Base-by-base conservation (phyloP, 2,797 vertebrate genomes). In the Mallotus villosus region DNA sequence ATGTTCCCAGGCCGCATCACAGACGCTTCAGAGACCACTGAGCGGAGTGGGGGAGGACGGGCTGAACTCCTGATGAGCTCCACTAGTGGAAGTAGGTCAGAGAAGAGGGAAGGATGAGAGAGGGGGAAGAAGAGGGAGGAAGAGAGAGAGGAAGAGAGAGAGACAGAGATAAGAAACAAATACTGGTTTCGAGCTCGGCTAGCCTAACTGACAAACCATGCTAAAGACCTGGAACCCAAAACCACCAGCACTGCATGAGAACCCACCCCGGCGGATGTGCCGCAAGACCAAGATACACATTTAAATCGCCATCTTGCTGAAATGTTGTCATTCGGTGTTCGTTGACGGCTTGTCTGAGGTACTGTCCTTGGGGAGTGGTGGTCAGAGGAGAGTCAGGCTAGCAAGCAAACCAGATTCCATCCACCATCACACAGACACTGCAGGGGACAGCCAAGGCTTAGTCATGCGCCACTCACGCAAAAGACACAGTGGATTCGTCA, bases 71-170 rank as follows among this genome's bases (percentile, higher is more conserved):
- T 71, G 75, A 81, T 81, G 79, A 83, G 83, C 81, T 73, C 74
- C 76, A 72, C 55, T 80, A 70, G 61, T 64, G 67, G 73, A 90
- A 88, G 74, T 84, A 82, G 87, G 87, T 83, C 87, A 87, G n/a
- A 24, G 34, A 72, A 22, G n/a, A 22, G 5, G 7, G 41, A 46
- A 46, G 41, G 41, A 46, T 14, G 41, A 46, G 41, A 41, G 37
- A 37, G 34, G 34, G 37, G 41, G 41, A 46, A 46, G 1, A 12
- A 46, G 12, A 46, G 41, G 41, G 41, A 46, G 41, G 9, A 11
- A 46, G 41, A 46, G 41, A 46, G 41, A 46, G 12, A 14, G 41
- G 41, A 12, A 46, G 41, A 46, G 41, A 46, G 14, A 14, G 41
- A 46, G 41, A 46, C 41, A 46, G 41, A 2, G 41, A 46, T 46